phyloP scores from a whole-genome alignment of 2,888 invertebrate genomes.

The Dolichomitus sp. region DNA sequence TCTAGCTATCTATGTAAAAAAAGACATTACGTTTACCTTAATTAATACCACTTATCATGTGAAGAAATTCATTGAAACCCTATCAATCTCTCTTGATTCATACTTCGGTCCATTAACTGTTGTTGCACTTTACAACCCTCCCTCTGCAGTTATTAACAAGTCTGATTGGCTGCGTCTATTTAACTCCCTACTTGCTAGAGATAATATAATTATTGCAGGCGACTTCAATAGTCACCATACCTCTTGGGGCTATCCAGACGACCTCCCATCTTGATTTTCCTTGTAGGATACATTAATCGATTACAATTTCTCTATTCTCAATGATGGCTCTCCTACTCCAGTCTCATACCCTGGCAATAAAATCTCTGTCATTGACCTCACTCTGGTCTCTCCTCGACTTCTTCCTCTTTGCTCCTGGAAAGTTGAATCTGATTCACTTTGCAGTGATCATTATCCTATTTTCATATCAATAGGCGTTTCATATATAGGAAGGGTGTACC shows the following conservation, averaged over 20 bases:
- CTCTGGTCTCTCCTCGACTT: neutral
- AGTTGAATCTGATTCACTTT: constrained; percentile 7
- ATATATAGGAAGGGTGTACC: neutral
- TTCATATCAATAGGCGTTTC: constrained; percentile 1
- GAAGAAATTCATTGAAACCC: no score
- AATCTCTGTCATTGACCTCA: constrained; percentile 10
- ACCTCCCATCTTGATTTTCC: neutral
- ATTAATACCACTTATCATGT: no score
- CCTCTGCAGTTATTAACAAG: no score
- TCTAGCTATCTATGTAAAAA: no score
- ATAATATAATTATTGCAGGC: neutral
- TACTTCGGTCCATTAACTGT: no score
- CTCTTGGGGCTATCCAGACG: constrained; percentile 8
- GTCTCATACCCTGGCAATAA: neutral
- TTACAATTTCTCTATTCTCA: neutral
- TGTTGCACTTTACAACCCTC: no score
- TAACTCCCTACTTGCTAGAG: no score
- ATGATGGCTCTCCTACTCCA: neutral
- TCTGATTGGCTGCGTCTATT: no score
- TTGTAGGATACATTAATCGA: neutral
- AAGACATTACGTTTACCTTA: no score
- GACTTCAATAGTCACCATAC: no score
- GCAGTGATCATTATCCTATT: constrained; percentile 51
- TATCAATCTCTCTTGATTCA: no score
- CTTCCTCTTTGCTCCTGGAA: constrained; percentile 16